Base-by-base conservation (phyloP, 2,888 invertebrate genomes). In the Drosophila percnosoma region DNA sequence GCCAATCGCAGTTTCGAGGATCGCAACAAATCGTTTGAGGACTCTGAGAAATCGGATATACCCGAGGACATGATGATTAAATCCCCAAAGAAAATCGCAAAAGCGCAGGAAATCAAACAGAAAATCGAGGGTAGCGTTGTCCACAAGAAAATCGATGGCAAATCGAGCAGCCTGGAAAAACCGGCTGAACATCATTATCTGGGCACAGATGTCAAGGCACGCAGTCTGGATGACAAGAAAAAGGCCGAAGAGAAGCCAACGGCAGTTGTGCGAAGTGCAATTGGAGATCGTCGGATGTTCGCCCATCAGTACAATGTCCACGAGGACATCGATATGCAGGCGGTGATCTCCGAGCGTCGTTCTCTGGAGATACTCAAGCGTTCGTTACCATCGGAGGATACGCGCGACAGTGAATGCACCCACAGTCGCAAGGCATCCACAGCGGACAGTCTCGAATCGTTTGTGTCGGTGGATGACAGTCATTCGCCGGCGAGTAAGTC, bases 161-260 rank as follows among this genome's bases (percentile, higher is more conserved):
- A 96, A 78, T 95, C 96, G 0, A 95, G 95, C 84, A 96, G 96
- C 82, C 93, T 96, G 66, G 96, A 96, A 78, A 94, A 95, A 87
- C 95, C 95, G 66, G 94, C 93, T 1, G 95, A 96, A 61, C 93
- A 93, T 60, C 95, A 95, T 77, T 93, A 95, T 45, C 93, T 95
- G 1, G 94, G 94, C 33, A 92, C 94, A 0, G 96, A 96, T 91
- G 94, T 95, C 0, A 96, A 96, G 89, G 95, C 96, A 0, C 95
- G 95, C 88, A 96, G 96, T 82, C 93, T 96, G 24, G 96, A 96
- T 87, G 94, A 95, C 80, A 94, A 95, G 82, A 90, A 91, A 52
- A 94, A 94, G 67, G 75, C 82, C 4, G 94, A 94, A 42, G 94
- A 93, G 61, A 94, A 94, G 89, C 82, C 89, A 1, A 54, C 70